Conservation (phyloP, 2,113 vertebrate species). For the Vulpes vulpes region DNA sequence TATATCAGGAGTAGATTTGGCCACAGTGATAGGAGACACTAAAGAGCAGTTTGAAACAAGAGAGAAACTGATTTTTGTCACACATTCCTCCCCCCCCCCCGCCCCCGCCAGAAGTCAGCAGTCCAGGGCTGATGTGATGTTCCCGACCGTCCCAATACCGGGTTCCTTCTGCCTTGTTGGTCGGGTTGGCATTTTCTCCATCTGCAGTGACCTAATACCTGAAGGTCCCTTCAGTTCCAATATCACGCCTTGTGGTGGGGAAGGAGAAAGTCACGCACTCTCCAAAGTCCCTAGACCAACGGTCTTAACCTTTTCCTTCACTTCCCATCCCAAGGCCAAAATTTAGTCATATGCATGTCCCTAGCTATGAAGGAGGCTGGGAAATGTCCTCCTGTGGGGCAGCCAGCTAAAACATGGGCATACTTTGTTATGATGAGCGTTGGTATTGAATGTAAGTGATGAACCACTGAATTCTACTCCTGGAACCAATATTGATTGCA, state of each 20-base stretch:
- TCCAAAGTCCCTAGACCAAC: background rate
- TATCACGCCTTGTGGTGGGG: background rate
- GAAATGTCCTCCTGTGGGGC: background rate
- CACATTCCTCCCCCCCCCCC: background rate
- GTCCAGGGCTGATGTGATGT: background rate
- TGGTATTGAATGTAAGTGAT: background rate
- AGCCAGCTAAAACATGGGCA: background rate
- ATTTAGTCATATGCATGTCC: background rate
- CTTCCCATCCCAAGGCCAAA: background rate
- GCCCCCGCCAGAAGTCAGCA: background rate
- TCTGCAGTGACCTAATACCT: background rate
- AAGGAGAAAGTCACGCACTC: background rate
- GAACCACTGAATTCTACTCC: background rate
- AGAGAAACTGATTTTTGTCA: background rate
- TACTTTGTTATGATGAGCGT: background rate
- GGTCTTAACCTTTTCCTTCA: background rate
- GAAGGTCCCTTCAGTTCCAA: background rate
- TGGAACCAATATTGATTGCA: background rate
- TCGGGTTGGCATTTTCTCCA: background rate
- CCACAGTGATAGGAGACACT: background rate
- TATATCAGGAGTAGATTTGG: background rate
- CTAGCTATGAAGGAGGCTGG: background rate
- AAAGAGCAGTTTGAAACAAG: background rate
- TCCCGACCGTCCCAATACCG: background rate
- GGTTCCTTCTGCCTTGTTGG: rapidly evolving